Evolutionary conservation across 2,797 vertebrate species (phyloP).

Genomic region (Phaenicophaeus curvirostris): DNA sequence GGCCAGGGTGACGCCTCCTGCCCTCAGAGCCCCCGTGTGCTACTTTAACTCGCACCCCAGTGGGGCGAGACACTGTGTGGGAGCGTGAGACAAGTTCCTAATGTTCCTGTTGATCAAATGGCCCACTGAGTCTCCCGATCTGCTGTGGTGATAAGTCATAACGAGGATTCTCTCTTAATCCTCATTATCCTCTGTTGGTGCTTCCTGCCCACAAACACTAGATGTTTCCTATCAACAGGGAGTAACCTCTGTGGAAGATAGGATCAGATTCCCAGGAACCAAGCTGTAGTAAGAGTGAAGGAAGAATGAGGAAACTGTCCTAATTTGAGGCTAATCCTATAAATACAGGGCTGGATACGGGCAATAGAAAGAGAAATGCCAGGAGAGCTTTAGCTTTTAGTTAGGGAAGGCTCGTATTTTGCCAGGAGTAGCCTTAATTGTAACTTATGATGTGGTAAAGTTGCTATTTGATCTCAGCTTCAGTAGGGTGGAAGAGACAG

Average conservation of each 20-base stretch:
- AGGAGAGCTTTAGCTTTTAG: slow-evolving; percentile 13
- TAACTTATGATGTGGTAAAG: slow-evolving; percentile 29
- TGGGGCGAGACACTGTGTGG: slow-evolving; percentile 11
- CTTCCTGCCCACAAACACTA: slow-evolving; percentile 45
- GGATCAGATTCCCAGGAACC: slow-evolving; percentile 61
- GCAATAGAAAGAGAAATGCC: slow-evolving; percentile 24
- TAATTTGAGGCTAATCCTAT: slow-evolving; percentile 59
- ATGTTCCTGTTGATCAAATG: slow-evolving; percentile 58
- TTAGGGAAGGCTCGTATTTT: slow-evolving; percentile 27
- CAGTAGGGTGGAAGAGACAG: not conserved
- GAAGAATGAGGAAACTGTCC: slow-evolving; percentile 54
- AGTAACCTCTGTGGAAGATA: slow-evolving; percentile 62
- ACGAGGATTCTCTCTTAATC: slow-evolving; percentile 52
- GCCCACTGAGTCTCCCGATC: slow-evolving; percentile 35
- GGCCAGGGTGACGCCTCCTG: not conserved
- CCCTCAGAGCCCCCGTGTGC: not conserved
- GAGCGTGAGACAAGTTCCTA: slow-evolving; percentile 9
- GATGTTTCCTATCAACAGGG: slow-evolving; percentile 64
- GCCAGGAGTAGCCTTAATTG: slow-evolving; percentile 26
- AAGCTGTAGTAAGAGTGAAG: slow-evolving; percentile 52
- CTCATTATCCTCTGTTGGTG: not conserved
- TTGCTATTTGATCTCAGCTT: slow-evolving; percentile 37
- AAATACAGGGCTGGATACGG: slow-evolving; percentile 28
- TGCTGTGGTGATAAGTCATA: slow-evolving; percentile 31
- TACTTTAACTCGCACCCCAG: not conserved